Percentiles rank a stretch among this genome's conserved stretches.
Conservation (phyloP, 2,888 invertebrate genomes). For the Nysson spinosus region DNA sequence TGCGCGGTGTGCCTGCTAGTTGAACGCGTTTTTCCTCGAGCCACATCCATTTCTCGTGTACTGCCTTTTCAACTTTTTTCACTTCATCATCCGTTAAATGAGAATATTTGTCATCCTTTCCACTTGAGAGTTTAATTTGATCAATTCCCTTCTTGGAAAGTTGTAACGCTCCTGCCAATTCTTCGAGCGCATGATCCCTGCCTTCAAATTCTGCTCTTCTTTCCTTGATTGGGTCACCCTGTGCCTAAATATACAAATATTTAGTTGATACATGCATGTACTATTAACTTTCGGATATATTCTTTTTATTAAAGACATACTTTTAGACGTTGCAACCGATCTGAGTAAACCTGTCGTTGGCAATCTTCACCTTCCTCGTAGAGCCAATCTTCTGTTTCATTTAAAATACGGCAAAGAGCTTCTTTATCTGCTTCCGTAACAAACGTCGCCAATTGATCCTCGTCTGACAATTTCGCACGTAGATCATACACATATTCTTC, state of each 20-base stretch:
- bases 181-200: conserved; percentile 88
- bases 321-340: conserved; percentile 67
- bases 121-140: conserved; percentile 79
- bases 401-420: conserved; percentile 83
- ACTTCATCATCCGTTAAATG: conserved; percentile 91
- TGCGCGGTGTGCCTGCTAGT: conserved; percentile 83
- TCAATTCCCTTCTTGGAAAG: conserved; percentile 89
- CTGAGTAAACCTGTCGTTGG: conserved; percentile 83
- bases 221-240: conserved; percentile 93
- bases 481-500: conserved; percentile 99
- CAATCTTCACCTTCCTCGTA: conserved; percentile 98
- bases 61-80: conserved; percentile 86
- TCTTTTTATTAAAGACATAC: conserved; percentile 47
- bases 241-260: conserved; percentile 78
- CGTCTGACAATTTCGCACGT: conserved; percentile 90
- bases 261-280: no score
- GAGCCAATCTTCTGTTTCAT: conserved; percentile 96
- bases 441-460: conserved; percentile 86
- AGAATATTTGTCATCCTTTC: conserved; percentile 85
- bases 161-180: conserved; percentile 87
- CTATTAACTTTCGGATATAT: neutral
- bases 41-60: conserved; percentile 82
- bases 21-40: conserved; percentile 86
- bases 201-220: conserved; percentile 89
- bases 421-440: conserved; percentile 85